Percentiles rank a stretch among this genome's conserved stretches.
phyloP scores from a whole-genome alignment of 2,888 invertebrate species.

The Drosophila subquinaria region DNA sequence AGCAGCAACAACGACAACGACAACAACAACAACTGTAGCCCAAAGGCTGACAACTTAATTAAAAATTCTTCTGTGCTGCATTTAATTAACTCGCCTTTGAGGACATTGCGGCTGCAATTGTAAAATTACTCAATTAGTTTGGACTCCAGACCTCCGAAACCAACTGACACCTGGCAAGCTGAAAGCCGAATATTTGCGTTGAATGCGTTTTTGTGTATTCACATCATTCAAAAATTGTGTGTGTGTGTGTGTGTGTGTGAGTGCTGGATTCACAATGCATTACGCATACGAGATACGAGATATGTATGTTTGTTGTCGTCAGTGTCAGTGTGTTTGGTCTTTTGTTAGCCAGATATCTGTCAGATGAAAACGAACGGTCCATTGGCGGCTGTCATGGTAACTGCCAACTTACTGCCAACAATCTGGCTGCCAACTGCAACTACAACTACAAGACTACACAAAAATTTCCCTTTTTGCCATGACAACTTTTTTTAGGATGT shows the following conservation, averaged over 20 bases:
- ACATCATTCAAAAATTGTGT: constrained; percentile 6
- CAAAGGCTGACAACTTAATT: constrained; percentile 49
- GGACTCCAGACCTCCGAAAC: background rate
- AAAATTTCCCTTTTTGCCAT: constrained; percentile 16
- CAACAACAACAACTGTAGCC: background rate
- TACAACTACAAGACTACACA: constrained; percentile 1
- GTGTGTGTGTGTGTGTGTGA: background rate
- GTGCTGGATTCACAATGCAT: background rate
- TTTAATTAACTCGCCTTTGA: constrained; percentile 51
- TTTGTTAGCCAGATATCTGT: constrained; percentile 19
- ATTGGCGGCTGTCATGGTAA: constrained; percentile 38
- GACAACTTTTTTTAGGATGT: constrained; percentile 10
- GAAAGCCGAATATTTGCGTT: constrained; percentile 3
- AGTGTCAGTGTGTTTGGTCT: background rate
- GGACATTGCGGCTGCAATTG: constrained; percentile 25
- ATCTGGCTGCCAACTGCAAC: constrained; percentile 8
- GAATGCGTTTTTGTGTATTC: constrained; percentile 7
- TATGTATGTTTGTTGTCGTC: background rate
- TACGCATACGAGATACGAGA: constrained; percentile 4
- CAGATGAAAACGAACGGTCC: constrained; percentile 10
- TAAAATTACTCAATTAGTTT: constrained; percentile 33
- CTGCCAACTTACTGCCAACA: constrained; percentile 8
- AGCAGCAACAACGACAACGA: background rate
- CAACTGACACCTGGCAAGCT: constrained; percentile 1
- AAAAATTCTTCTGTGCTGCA: constrained; percentile 26